Base-by-base conservation (phyloP, 2,888 invertebrate species). In the Cepaea hortensis region DNA sequence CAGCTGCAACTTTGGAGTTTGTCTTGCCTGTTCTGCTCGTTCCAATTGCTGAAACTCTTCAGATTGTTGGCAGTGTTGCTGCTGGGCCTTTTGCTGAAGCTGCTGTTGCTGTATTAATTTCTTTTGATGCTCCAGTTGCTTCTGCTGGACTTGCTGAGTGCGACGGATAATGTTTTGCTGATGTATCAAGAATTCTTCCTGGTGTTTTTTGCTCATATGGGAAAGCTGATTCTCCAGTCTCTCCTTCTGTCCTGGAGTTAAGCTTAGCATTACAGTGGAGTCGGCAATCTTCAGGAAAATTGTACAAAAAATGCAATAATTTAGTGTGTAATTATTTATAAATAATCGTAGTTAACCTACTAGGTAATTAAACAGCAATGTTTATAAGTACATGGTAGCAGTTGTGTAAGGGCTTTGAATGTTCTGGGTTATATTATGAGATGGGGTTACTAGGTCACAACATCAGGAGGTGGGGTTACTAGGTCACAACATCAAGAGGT, bases 131-230 rank as follows among this genome's bases (percentile, higher is more conserved):
- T 85, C 85, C 46, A 85, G 18, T 55, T 85, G 82, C 18, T 82
- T 82, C 61, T 86, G 82, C 35, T 86, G 86, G 2, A 86, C 82
- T 70, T 82, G 76, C 68, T 87, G 87, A 2, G 84, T 65, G 48
- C 87, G 84, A 46, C 81, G 77, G n/a, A 84, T 87, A 15, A 87
- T 84, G 23, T 84, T 84, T 35, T 87, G 87, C 81, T 87, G 87
- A 35, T 87, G 81, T 9, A 75, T 35, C 62, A 87, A 23, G 15
- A 87, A 84, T 48, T 75, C 84, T 35, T 80, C 68, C 50, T 87
- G 87, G 13, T 84, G 72, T 20, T 87, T 62, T 61, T 84, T 73
- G 65, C 84, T 87, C 87, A 87, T 87, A 15, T 35, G 23, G 20
- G 84, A 84, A 4, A 87, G 46, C 50, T 87, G 55, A 62, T 81